phyloP scores from a whole-genome alignment of 2,888 invertebrate species.

The Ditylenchus weischeri region DNA sequence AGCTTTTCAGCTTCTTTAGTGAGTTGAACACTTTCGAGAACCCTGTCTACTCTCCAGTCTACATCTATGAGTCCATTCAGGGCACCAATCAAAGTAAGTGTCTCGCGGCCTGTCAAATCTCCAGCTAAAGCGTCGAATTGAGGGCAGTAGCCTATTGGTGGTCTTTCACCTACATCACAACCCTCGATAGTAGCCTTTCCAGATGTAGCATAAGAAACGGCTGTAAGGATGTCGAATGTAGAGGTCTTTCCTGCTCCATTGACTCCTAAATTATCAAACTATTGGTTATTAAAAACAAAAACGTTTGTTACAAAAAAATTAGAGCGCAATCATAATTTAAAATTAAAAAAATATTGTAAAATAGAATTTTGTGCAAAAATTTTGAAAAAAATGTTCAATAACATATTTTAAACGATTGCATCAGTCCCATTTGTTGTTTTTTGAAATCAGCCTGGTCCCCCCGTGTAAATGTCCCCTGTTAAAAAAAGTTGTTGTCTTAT shows the following conservation, averaged over 20 bases:
- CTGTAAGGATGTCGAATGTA: slow-evolving; percentile 55
- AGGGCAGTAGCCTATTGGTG: slow-evolving; percentile 52
- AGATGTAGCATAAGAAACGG: slow-evolving; percentile 32
- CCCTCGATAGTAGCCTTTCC: slow-evolving; percentile 41
- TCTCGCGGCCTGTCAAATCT: slow-evolving; percentile 51
- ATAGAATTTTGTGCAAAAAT: too few relatives aligned
- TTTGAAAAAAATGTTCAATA: too few relatives aligned
- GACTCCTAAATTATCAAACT: slow-evolving; percentile 23
- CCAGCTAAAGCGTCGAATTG: slow-evolving; percentile 53
- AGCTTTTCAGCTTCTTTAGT: slow-evolving; percentile 43
- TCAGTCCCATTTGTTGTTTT: neutral
- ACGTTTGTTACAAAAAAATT: too few relatives aligned
- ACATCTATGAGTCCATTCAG: slow-evolving; percentile 40
- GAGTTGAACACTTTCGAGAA: slow-evolving; percentile 48
- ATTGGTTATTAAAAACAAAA: neutral
- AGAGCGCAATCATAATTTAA: too few relatives aligned
- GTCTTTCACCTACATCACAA: slow-evolving; percentile 27
- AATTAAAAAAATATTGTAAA: too few relatives aligned
- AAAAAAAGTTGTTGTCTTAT: too few relatives aligned
- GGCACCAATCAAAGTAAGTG: slow-evolving; percentile 42
- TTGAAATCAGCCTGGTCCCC: neutral
- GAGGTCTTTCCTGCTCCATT: slow-evolving; percentile 56
- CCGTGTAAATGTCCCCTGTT: too few relatives aligned
- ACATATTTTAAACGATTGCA: too few relatives aligned
- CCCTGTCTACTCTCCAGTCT: slow-evolving; percentile 33